Base-by-base conservation (phyloP, 1,140 invertebrate genomes). In the Penaeus chinensis region DNA sequence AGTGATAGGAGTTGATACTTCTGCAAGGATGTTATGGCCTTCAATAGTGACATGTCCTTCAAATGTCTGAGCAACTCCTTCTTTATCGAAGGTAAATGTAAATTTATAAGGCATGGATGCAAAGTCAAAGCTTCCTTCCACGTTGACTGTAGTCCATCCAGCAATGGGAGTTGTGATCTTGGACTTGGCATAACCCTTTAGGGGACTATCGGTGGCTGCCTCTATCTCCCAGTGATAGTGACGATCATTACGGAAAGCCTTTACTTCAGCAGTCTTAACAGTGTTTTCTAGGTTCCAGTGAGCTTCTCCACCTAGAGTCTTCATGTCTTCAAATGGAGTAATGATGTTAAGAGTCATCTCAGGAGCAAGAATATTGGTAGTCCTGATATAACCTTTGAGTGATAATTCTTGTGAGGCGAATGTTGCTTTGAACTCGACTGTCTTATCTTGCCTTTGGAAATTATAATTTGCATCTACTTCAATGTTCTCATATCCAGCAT, bases 91-190 rank as follows among this genome's bases (percentile, higher is more conserved):
- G 1, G 54, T 20, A 61, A 60, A 47, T 22, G 20, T 61, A 16
- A 79, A 54, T 4, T 24, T 24, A 24, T 27, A 79, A 8, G n/a
- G 77, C 54, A 79, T 60, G 5, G 32, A 20, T n/a, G 77, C 22
- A 22, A 79, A 61, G 32, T 79, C 77, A 79, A 42, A 7, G 18
- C 61, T 79, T 42, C 77, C 77, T 79, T 79, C 47, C 18, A 79
- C 13, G n/a, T 24, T 32, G 16, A 79, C 37, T 42, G 32, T 20
- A n/a, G 37, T 79, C 77, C 77, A 79, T 54, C 77, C 77, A 20
- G 32, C 18, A 79, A 79, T 19, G 19, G 77, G 77, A 79, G 77
- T 79, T 18, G 77, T 54, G 24, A 79, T 79, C 54, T 20, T 20
- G 37, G 77, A 20, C 24, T 54, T 61, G n/a, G 54, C n/a, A 79